Percentiles rank a stretch among this genome's conserved stretches.
Conservation (phyloP, 2,797 vertebrate species). For the Odontamblyopus lacepedii region DNA sequence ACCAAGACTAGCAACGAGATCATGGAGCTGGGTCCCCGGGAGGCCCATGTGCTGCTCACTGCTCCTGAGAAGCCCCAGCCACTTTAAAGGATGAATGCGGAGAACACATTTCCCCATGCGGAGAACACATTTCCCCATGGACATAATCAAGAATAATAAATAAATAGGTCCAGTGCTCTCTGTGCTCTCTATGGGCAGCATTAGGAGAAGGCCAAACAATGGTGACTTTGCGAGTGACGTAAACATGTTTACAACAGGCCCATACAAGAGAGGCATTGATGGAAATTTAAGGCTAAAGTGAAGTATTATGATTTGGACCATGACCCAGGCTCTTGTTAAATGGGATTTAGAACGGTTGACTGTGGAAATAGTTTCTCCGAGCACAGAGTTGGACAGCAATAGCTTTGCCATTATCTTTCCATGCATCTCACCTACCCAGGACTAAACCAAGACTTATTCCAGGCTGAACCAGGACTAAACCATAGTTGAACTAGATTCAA, state of each 20-base stretch:
- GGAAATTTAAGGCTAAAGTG: neutral
- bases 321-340: neutral
- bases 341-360: neutral
- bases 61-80: too few relatives aligned
- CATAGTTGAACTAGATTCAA: too few relatives aligned
- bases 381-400: neutral
- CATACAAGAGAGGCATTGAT: neutral
- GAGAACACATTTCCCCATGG: too few relatives aligned
- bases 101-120: too few relatives aligned
- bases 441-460: neutral
- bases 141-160: too few relatives aligned
- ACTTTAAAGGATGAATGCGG: too few relatives aligned
- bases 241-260: constrained; percentile 4
- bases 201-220: neutral
- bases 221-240: neutral
- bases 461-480: neutral
- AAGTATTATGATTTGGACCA: neutral
- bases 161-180: neutral
- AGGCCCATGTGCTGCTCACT: too few relatives aligned
- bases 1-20: too few relatives aligned
- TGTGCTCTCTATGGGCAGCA: neutral
- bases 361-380: constrained; percentile 2
- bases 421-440: too few relatives aligned
- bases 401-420: too few relatives aligned
- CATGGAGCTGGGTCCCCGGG: too few relatives aligned